Percentiles rank a stretch among this genome's conserved stretches.
Evolutionary conservation across 2,797 vertebrate genomes (phyloP).

Genomic region (Thunnus albacares): DNA sequence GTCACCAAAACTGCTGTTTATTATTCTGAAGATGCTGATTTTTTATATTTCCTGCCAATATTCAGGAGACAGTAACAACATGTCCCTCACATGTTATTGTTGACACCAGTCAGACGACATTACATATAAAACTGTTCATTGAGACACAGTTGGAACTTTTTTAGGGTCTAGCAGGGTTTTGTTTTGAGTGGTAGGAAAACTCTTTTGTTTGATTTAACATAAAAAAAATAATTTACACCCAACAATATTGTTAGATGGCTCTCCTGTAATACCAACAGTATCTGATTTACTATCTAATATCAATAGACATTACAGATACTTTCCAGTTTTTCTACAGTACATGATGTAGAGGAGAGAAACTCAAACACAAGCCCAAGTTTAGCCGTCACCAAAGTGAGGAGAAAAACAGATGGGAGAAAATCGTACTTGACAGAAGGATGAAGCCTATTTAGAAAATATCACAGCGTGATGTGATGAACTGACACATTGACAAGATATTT

Average conservation of each 20-base stretch:
- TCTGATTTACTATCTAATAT: no score
- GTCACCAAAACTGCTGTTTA: not conserved
- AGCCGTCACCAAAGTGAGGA: constrained; percentile 10
- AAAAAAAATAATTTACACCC: no score
- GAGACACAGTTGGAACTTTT: no score
- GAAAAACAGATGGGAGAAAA: constrained; percentile 29
- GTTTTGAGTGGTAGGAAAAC: not conserved
- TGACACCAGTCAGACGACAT: not conserved
- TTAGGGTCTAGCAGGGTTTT: not conserved
- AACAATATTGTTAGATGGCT: no score
- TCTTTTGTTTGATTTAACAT: no score
- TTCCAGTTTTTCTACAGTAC: not conserved
- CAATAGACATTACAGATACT: not conserved
- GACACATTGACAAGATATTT: constrained; percentile 53
- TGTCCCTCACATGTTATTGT: not conserved
- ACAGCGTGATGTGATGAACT: constrained; percentile 54
- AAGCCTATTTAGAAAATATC: constrained; percentile 68
- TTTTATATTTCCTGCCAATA: not conserved
- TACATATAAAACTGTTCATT: not conserved
- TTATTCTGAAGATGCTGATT: not conserved
- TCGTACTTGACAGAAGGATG: constrained; percentile 59
- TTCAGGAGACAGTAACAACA: not conserved
- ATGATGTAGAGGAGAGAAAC: not conserved
- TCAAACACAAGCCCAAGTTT: constrained; percentile 10
- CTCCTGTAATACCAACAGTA: no score